phyloP scores from a whole-genome alignment of 2,888 invertebrate species.

The Tanytarsus gracilentus region DNA sequence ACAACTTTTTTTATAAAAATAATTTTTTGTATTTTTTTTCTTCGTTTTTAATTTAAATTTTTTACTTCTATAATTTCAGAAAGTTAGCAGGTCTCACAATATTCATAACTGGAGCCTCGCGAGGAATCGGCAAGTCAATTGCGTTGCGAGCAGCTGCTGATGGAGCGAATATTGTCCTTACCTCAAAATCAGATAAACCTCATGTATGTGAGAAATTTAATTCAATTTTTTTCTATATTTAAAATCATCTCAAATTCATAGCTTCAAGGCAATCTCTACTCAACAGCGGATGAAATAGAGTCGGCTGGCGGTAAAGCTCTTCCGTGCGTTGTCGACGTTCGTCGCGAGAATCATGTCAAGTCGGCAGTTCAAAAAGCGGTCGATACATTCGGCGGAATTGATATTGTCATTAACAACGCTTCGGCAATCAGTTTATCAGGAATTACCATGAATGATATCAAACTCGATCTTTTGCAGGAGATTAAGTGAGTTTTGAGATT shows the following conservation, averaged over 20 bases:
- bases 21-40: too few species aligned
- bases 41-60: too few species aligned
- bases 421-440: conserved; percentile 83
- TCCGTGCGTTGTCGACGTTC: conserved; percentile 80
- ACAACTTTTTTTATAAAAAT: too few species aligned
- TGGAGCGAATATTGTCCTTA: conserved; percentile 79
- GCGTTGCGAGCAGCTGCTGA: conserved; percentile 67
- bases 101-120: conserved; percentile 91
- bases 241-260: conserved; percentile 42
- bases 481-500: conserved; percentile 94
- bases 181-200: conserved; percentile 76
- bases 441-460: conserved; percentile 84
- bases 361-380: conserved; percentile 66
- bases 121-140: conserved; percentile 86
- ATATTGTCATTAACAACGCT: conserved; percentile 91
- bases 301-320: conserved; percentile 75
- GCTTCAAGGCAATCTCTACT: conserved; percentile 66
- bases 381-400: conserved; percentile 86
- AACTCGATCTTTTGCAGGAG: conserved; percentile 91
- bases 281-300: conserved; percentile 79
- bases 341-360: conserved; percentile 67
- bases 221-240: not conserved
- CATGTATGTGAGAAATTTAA: conserved; percentile 47
- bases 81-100: conserved; percentile 75
- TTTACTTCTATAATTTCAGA: conserved; percentile 31